phyloP scores from a whole-genome alignment of 2,797 vertebrate species.

The Momotus momota region DNA sequence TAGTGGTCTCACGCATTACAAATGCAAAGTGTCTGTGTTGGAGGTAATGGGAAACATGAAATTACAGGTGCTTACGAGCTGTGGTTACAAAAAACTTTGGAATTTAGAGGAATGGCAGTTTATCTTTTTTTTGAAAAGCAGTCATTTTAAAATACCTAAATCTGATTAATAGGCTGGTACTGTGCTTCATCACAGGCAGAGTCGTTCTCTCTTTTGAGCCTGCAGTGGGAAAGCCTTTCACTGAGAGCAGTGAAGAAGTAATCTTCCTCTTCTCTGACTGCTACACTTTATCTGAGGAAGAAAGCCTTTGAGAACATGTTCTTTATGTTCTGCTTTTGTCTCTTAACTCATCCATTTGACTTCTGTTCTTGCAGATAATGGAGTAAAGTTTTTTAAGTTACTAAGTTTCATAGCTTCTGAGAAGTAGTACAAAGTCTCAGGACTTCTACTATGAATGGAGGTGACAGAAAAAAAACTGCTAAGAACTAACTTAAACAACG shows the following conservation, averaged over 20 bases:
- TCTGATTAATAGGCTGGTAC: neutral
- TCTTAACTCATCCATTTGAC: neutral
- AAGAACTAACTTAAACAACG: neutral
- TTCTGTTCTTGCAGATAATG: neutral
- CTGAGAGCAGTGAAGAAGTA: neutral
- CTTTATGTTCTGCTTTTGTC: neutral
- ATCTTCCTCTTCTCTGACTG: neutral
- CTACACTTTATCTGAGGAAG: neutral
- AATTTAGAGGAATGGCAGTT: neutral
- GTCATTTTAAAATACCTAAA: neutral
- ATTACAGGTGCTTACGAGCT: neutral
- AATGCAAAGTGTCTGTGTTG: neutral
- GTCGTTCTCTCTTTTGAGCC: neutral
- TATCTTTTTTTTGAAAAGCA: neutral
- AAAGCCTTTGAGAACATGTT: neutral
- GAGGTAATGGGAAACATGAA: neutral
- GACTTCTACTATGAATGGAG: accelerated
- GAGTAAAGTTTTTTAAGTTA: neutral
- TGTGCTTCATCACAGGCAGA: neutral
- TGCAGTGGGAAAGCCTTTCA: neutral
- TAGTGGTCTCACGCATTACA: neutral
- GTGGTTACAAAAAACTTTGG: neutral
- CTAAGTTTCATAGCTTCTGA: neutral
- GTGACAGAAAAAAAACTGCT: neutral
- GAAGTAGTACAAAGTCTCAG: neutral